Conservation (phyloP, 2,888 invertebrate species). For the Aphidius colemani region DNA sequence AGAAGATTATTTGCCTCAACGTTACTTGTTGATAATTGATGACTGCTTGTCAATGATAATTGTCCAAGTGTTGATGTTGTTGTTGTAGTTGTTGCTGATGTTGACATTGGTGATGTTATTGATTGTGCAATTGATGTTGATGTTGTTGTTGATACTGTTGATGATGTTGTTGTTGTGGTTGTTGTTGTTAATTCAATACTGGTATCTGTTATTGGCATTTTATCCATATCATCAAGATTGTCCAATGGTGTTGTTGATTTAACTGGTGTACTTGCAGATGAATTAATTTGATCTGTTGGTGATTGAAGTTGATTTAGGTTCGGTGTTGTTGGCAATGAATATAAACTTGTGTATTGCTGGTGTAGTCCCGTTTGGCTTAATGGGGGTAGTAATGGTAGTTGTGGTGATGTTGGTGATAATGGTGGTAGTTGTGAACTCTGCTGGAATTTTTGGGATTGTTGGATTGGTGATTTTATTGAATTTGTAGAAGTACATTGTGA, state of each 20-base stretch:
- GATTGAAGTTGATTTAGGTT: slow-evolving; percentile 62
- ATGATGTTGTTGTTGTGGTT: slow-evolving; percentile 57
- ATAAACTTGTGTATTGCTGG: slow-evolving; percentile 46
- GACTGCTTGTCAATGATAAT: slow-evolving; percentile 52
- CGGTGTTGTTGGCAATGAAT: slow-evolving; percentile 58
- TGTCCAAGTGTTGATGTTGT: slow-evolving; percentile 53
- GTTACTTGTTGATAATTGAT: slow-evolving; percentile 41
- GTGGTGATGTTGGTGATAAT: slow-evolving; percentile 42
- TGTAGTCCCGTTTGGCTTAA: slow-evolving; percentile 48
- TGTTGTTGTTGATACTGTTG: slow-evolving; percentile 51
- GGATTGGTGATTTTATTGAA: slow-evolving; percentile 6
- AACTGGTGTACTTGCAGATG: slow-evolving; percentile 48
- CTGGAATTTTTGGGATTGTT: slow-evolving; percentile 47
- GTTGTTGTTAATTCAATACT: slow-evolving; percentile 41
- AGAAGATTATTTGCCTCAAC: slow-evolving; percentile 25
- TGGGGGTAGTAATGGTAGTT: slow-evolving; percentile 34
- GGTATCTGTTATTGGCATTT: slow-evolving; percentile 61
- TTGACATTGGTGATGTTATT: slow-evolving; percentile 52
- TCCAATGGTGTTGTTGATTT: slow-evolving; percentile 54
- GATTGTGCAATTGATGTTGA: slow-evolving; percentile 61
- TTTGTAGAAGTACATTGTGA: slow-evolving; percentile 33
- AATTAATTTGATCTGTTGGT: slow-evolving; percentile 63
- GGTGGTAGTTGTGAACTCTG: slow-evolving; percentile 65
- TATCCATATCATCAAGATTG: slow-evolving; percentile 43
- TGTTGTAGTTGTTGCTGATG: slow-evolving; percentile 55